Conservation (phyloP, 2,113 vertebrate genomes). For the Aspiorhynchus laticeps region DNA sequence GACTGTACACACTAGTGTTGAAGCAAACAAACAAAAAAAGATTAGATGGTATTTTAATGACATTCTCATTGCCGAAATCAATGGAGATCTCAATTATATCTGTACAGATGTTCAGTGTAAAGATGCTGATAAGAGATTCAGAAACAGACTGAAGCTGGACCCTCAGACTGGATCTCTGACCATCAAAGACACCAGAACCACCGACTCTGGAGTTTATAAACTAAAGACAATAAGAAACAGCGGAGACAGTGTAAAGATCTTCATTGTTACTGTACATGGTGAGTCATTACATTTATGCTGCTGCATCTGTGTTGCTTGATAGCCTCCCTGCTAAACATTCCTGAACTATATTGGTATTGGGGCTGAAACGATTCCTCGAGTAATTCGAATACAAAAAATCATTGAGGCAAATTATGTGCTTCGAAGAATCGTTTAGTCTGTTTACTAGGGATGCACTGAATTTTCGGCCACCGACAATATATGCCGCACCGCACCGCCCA, state of each 20-base stretch:
- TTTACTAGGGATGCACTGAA: too few relatives aligned
- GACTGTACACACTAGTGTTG: background rate
- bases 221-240: background rate
- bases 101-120: background rate
- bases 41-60: background rate
- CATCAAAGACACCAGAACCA: background rate
- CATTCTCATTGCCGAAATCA: background rate
- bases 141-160: background rate
- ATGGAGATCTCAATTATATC: background rate
- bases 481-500: too few relatives aligned
- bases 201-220: slow-evolving; percentile 1
- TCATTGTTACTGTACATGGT: background rate
- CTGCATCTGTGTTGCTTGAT: background rate
- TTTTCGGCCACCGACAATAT: too few relatives aligned
- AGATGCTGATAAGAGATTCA: background rate
- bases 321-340: background rate
- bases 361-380: too few relatives aligned
- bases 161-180: background rate
- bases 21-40: background rate
- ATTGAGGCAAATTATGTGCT: too few relatives aligned
- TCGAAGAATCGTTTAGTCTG: too few relatives aligned
- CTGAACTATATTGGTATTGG: background rate
- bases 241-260: background rate
- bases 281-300: background rate
- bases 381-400: too few relatives aligned